phyloP scores from a whole-genome alignment of 2,797 vertebrate genomes.

The Perdix hodgsoniae region DNA sequence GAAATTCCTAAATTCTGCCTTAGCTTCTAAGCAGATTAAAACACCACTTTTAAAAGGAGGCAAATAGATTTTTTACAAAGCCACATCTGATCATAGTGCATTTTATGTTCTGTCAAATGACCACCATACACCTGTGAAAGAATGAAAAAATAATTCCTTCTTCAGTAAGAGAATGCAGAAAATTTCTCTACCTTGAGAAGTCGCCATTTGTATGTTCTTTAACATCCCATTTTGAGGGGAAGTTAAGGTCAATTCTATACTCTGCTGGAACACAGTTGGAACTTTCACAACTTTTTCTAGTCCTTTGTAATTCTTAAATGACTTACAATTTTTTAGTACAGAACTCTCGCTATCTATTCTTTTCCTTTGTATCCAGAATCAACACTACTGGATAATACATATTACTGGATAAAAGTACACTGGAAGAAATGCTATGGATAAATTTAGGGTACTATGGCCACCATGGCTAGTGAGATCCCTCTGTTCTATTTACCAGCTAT shows the following conservation, averaged over 20 bases:
- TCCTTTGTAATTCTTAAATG: background rate
- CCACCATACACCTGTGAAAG: background rate
- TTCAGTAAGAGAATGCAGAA: background rate
- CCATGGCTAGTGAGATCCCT: background rate
- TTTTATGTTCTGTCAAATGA: background rate
- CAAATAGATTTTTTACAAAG: constrained; percentile 4
- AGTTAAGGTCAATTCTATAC: background rate
- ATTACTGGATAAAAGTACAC: background rate
- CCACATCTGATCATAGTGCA: background rate
- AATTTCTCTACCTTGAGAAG: background rate
- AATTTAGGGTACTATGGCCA: background rate
- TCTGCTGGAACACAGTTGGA: background rate
- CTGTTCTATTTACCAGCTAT: background rate
- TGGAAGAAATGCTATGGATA: background rate
- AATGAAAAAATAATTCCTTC: background rate
- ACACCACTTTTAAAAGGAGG: background rate
- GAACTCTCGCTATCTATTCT: background rate
- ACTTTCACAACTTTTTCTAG: background rate
- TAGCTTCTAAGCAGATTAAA: background rate
- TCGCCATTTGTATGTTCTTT: background rate
- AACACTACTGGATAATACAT: background rate
- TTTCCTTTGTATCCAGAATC: background rate
- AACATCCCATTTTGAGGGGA: background rate
- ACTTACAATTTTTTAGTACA: background rate
- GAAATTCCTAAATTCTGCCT: background rate